Conservation (phyloP, 1,140 invertebrate genomes). For the Trachymyrmex septentrionalis region DNA sequence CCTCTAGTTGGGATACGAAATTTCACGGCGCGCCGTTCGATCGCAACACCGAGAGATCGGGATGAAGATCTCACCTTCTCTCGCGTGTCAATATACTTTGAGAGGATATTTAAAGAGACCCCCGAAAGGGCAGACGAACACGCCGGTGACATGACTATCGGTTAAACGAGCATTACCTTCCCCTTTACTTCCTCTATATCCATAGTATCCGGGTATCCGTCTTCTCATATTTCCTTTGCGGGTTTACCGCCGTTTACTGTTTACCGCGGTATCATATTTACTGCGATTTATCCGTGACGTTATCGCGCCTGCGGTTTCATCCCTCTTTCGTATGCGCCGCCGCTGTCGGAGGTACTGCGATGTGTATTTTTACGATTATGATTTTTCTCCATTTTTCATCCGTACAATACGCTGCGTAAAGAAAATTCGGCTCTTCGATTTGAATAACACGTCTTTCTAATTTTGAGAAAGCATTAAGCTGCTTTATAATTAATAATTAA, state of each 20-base stretch:
- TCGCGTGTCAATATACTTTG: constrained; percentile 1
- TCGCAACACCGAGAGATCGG: neutral
- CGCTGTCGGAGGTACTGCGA: neutral
- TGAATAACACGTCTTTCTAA: neutral
- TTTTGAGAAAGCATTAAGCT: neutral
- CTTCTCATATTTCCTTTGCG: constrained; percentile 49
- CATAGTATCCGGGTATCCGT: neutral
- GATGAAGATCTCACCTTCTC: neutral
- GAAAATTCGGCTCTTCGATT: neutral
- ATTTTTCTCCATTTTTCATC: constrained; percentile 12
- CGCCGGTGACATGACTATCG: constrained; percentile 23
- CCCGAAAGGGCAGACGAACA: constrained; percentile 33
- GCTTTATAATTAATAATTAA: no score
- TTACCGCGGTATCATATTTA: constrained; percentile 58
- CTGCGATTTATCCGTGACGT: constrained; percentile 28
- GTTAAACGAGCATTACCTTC: constrained; percentile 34
- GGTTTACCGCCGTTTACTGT: constrained; percentile 45
- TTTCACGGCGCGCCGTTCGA: neutral
- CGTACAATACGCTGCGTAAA: neutral
- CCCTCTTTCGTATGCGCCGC: neutral
- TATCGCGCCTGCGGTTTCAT: constrained; percentile 37
- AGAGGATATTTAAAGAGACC: constrained; percentile 46
- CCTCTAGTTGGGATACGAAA: neutral
- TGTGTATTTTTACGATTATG: constrained; percentile 35
- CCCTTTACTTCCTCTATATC: neutral